Conservation (phyloP, 1,140 invertebrate species). For the Drosophila pachea region DNA sequence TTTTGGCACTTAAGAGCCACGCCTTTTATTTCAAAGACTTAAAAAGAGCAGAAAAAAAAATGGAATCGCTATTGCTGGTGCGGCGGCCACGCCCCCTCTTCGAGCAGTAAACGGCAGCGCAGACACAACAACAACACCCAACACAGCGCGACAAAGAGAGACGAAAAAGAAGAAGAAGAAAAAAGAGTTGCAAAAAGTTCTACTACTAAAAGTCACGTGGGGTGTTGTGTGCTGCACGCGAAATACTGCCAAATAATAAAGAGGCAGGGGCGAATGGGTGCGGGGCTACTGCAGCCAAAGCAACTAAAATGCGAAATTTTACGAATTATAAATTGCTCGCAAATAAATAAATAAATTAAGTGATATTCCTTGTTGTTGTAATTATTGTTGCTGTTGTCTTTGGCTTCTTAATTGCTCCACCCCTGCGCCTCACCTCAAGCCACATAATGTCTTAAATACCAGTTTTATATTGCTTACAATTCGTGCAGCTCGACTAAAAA, state of each 20-base stretch:
- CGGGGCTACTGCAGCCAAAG: neutral
- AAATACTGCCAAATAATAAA: slow-evolving; percentile 31
- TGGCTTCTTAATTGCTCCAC: slow-evolving; percentile 20
- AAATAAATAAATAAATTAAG: slow-evolving; percentile 30
- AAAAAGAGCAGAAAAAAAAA: slow-evolving; percentile 15
- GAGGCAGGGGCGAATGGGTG: neutral
- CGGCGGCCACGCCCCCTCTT: slow-evolving; percentile 10
- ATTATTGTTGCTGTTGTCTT: neutral
- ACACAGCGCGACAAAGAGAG: neutral
- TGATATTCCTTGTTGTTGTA: slow-evolving; percentile 7
- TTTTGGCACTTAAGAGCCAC: slow-evolving; percentile 50
- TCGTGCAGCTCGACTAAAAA: slow-evolving; percentile 39
- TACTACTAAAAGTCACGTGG: slow-evolving; percentile 48
- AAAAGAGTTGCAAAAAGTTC: slow-evolving; percentile 5
- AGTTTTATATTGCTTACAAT: slow-evolving; percentile 53
- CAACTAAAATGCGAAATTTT: slow-evolving; percentile 32
- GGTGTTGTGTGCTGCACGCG: slow-evolving; percentile 58
- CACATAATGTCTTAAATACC: slow-evolving; percentile 34
- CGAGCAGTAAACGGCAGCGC: slow-evolving; percentile 26
- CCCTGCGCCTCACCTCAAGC: neutral
- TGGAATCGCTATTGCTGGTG: slow-evolving; percentile 23
- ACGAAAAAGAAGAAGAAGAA: slow-evolving; percentile 1
- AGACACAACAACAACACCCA: slow-evolving; percentile 44
- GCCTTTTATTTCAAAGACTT: slow-evolving; percentile 35
- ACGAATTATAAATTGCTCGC: slow-evolving; percentile 14